Percentiles rank a stretch among this genome's conserved stretches.
These are phyloP conservation scores for Cyrtonyx montezumae DNA, from an alignment of 2,113 vertebrate species.

Conservation along the genomic window DNA sequence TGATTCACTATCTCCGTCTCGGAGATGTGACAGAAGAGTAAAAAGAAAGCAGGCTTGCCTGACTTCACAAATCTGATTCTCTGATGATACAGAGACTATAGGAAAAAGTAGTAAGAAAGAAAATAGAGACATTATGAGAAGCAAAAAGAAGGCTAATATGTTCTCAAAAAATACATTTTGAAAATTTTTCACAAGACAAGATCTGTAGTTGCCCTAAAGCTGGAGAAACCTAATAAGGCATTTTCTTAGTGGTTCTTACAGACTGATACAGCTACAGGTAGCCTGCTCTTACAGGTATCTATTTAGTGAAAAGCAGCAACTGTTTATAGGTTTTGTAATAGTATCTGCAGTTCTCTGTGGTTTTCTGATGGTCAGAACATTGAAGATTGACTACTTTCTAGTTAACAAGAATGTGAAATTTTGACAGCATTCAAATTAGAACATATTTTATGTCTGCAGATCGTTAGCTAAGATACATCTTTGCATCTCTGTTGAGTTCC, in stretches of 20 bases:
- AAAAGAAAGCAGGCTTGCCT: neutral
- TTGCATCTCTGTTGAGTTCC: neutral
- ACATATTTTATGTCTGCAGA: neutral
- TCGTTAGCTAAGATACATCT: neutral
- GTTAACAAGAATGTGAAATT: neutral
- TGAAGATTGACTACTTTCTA: neutral
- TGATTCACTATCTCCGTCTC: no score
- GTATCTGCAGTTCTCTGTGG: neutral
- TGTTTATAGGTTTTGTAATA: neutral
- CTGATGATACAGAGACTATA: neutral
- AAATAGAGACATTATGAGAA: neutral
- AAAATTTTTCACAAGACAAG: slow-evolving; percentile 6
- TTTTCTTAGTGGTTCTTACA: neutral
- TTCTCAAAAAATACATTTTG: neutral
- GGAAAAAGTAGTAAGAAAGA: neutral
- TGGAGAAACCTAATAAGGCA: neutral
- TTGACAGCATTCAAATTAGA: neutral
- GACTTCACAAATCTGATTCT: neutral
- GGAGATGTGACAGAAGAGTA: no score
- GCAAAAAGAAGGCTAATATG: neutral
- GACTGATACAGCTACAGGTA: neutral
- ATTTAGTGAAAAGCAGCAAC: neutral
- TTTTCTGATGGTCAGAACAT: rapidly evolving
- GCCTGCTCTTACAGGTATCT: neutral
- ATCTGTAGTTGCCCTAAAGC: neutral